phyloP scores from a whole-genome alignment of 64 coral and sea anemone genomes.

The Pocillopora verrucosa region DNA sequence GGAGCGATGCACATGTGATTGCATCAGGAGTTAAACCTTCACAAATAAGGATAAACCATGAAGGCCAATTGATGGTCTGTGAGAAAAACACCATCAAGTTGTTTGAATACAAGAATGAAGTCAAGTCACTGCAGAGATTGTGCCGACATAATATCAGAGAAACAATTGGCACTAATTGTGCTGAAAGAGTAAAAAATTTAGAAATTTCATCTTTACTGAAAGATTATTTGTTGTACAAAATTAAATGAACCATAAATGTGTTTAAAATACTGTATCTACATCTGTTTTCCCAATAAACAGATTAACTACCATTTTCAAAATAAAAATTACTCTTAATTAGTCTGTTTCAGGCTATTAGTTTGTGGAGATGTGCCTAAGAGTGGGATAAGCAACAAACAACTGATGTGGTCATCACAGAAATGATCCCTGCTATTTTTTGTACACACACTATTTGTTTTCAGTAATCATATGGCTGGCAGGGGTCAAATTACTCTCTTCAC shows the following conservation, averaged over 20 bases:
- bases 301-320: too few species aligned
- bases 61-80: slow-evolving; percentile 70
- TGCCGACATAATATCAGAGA: slow-evolving; percentile 37
- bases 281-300: too few species aligned
- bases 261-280: too few species aligned
- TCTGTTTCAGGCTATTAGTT: too few species aligned
- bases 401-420: too few species aligned
- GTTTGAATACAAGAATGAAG: slow-evolving; percentile 42
- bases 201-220: slow-evolving; percentile 35
- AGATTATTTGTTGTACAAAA: slow-evolving; percentile 40
- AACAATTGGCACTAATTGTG: background rate
- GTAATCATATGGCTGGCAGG: too few species aligned
- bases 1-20: slow-evolving; percentile 48
- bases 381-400: too few species aligned
- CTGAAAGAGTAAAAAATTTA: slow-evolving; percentile 18
- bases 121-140: slow-evolving; percentile 32
- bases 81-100: slow-evolving; percentile 45
- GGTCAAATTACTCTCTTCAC: too few species aligned
- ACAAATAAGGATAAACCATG: slow-evolving; percentile 33
- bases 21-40: slow-evolving; percentile 37
- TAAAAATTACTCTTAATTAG: too few species aligned
- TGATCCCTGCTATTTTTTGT: too few species aligned
- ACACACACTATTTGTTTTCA: too few species aligned
- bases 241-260: background rate
- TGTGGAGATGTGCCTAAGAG: too few species aligned